Evolutionary conservation across 2,888 invertebrate species (phyloP).

Genomic region (Leptothorax acervorum): DNA sequence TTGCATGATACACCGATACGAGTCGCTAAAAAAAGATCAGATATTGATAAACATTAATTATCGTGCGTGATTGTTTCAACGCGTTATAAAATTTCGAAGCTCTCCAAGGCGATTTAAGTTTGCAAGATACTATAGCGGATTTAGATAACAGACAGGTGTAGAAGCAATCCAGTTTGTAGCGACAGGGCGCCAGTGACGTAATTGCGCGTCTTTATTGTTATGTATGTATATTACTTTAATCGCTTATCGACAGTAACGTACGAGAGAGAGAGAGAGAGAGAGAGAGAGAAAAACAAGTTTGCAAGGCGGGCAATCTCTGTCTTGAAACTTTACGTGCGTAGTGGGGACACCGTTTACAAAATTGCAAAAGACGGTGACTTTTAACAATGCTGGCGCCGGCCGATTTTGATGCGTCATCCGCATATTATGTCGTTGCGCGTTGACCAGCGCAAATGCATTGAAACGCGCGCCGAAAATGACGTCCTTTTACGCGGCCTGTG

Average conservation of each 20-base stretch:
- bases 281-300: background rate
- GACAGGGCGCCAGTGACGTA: background rate
- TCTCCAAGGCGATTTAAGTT: background rate
- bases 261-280: background rate
- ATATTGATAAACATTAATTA: constrained; percentile 11
- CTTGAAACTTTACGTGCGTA: background rate
- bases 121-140: background rate
- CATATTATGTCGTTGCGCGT: constrained; percentile 4
- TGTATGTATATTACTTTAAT: background rate
- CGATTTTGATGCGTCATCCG: constrained; percentile 45
- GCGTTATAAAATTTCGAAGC: background rate
- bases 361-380: constrained; percentile 7
- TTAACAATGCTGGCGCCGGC: constrained; percentile 37
- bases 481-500: background rate
- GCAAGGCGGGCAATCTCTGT: background rate
- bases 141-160: background rate
- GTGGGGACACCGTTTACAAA: background rate
- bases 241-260: background rate
- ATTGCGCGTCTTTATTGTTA: constrained; percentile 1
- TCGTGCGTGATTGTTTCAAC: background rate
- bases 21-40: background rate
- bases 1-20: background rate
- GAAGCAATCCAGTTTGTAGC: background rate
- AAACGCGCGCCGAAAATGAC: constrained; percentile 14
- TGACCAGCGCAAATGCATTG: background rate